These are phyloP conservation scores for Strigamia maritima DNA, from an alignment of 2,888 invertebrate genomes.

Conservation along the genomic window DNA sequence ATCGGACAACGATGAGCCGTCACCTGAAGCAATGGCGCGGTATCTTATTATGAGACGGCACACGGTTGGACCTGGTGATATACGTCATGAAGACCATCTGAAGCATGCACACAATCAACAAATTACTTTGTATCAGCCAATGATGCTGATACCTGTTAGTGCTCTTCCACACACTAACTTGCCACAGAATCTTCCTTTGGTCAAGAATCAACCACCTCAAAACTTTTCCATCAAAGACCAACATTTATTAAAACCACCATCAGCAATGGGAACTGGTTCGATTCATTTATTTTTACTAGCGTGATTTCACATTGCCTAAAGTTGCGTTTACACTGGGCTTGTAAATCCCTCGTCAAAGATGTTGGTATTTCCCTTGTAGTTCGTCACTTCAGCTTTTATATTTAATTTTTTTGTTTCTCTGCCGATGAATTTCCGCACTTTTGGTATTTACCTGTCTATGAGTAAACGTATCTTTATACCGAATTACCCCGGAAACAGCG, in stretches of 20 bases:
- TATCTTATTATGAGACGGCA: conserved; percentile 71
- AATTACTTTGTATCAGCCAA: conserved; percentile 45
- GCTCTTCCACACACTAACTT: conserved; percentile 75
- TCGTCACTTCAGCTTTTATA: no score
- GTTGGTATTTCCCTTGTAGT: no score
- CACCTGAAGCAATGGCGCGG: conserved; percentile 53
- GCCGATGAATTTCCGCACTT: no score
- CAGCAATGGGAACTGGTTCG: conserved; percentile 65
- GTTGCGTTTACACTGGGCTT: no score
- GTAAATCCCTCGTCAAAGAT: no score
- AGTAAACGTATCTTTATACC: no score
- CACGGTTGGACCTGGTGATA: conserved; percentile 90
- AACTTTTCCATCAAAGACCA: conserved; percentile 89
- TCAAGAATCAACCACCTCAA: conserved; percentile 77
- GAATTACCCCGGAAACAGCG: no score
- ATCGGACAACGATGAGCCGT: conserved; percentile 52
- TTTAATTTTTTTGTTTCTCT: no score
- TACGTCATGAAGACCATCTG: conserved; percentile 69
- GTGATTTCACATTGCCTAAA: no score
- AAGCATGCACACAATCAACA: conserved; percentile 50
- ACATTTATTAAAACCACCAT: conserved; percentile 88
- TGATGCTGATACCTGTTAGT: conserved; percentile 44
- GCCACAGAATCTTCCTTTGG: conserved; percentile 76
- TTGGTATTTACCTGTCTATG: no score
- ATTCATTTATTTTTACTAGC: background rate